These are phyloP conservation scores for Xiphophorus hellerii DNA, from an alignment of 2,113 vertebrate species.

Conservation along the genomic window DNA sequence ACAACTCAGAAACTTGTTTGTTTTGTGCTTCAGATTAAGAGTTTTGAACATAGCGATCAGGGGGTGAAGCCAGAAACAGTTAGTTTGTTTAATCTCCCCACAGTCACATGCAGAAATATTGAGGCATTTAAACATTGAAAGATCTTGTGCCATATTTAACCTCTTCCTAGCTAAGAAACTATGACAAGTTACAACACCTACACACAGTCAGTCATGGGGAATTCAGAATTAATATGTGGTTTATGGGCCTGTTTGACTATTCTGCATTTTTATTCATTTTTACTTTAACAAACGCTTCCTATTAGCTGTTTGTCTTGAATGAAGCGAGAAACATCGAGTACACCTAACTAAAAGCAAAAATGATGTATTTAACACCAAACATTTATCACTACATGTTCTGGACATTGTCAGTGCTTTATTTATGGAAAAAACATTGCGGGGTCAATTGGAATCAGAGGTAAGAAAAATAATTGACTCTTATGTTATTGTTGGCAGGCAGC, in stretches of 20 bases:
- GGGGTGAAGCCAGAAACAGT: too few species aligned
- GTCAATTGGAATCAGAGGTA: conserved; percentile 36
- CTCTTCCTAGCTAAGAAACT: too few species aligned
- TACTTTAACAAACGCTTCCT: background rate
- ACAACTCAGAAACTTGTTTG: too few species aligned
- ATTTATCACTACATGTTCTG: background rate
- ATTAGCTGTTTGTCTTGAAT: background rate
- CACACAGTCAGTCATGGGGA: conserved; percentile 25
- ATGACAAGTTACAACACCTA: conserved; percentile 29
- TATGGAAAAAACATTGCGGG: conserved; percentile 13
- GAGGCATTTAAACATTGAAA: too few species aligned
- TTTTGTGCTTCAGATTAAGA: too few species aligned
- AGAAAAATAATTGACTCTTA: conserved; percentile 42
- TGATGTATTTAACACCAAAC: background rate
- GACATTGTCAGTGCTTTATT: conserved; percentile 9
- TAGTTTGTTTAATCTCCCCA: too few species aligned
- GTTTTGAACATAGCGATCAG: too few species aligned
- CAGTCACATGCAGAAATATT: too few species aligned
- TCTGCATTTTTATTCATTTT: background rate
- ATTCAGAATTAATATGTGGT: conserved; percentile 21
- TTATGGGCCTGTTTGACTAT: background rate
- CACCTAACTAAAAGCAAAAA: background rate
- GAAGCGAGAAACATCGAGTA: background rate
- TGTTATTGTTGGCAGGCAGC: conserved; percentile 53
- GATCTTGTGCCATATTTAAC: too few species aligned